These are phyloP conservation scores for Lasioglossum villosulum DNA, from an alignment of 2,888 invertebrate genomes.

Conservation along the genomic window DNA sequence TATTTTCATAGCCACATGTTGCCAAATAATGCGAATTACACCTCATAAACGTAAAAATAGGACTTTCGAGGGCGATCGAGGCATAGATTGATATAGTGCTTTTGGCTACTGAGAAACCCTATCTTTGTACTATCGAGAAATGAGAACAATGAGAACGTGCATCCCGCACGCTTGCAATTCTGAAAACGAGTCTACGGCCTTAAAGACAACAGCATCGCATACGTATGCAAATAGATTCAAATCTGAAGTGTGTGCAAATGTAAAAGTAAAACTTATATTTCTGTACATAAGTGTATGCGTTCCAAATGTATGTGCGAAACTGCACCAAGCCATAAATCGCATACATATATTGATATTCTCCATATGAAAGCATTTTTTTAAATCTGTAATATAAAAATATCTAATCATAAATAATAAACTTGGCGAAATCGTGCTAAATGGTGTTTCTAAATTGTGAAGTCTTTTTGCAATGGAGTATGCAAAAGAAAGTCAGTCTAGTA, in stretches of 20 bases:
- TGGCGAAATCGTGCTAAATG: conserved; percentile 62
- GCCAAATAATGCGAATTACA: too few relatives aligned
- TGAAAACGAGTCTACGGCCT: too few relatives aligned
- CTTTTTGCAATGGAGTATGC: conserved; percentile 58
- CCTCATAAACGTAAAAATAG: too few relatives aligned
- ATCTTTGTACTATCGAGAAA: too few relatives aligned
- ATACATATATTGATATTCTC: conserved; percentile 41
- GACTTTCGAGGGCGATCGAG: too few relatives aligned
- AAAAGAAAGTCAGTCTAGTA: conserved; percentile 72
- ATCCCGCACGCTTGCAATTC: too few relatives aligned
- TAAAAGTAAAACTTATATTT: conserved; percentile 44
- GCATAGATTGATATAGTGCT: too few relatives aligned
- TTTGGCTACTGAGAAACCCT: too few relatives aligned
- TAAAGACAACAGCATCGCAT: conserved; percentile 11
- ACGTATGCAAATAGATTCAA: conserved; percentile 36
- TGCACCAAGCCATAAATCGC: conserved; percentile 54
- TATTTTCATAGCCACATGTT: too few relatives aligned
- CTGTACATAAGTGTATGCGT: conserved; percentile 28
- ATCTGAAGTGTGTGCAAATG: conserved; percentile 54
- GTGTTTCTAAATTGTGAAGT: conserved; percentile 66
- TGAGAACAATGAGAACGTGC: too few relatives aligned
- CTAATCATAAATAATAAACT: conserved; percentile 51
- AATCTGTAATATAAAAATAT: conserved; percentile 44
- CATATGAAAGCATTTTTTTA: conserved; percentile 52
- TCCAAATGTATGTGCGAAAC: conserved; percentile 47